These are phyloP conservation scores for Acromyrmex charruanus DNA, from an alignment of 1,140 invertebrate genomes.

Conservation along the genomic window DNA sequence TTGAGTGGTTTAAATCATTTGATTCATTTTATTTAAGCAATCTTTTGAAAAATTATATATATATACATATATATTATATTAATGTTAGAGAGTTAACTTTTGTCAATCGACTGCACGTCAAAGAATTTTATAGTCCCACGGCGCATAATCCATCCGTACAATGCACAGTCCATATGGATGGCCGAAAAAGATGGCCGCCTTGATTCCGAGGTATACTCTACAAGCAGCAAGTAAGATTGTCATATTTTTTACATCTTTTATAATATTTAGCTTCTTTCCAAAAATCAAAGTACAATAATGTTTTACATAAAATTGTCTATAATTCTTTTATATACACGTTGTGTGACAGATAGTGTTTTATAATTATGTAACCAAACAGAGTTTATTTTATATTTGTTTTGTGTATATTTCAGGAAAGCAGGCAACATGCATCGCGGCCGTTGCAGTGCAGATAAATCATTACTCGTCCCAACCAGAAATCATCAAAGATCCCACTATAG, in stretches of 20 bases:
- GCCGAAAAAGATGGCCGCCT: slow-evolving; percentile 73
- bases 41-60: background rate
- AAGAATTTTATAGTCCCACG: background rate
- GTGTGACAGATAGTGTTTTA: background rate
- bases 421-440: slow-evolving; percentile 60
- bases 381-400: slow-evolving; percentile 50
- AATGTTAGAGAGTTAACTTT: background rate
- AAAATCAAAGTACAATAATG: background rate
- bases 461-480: slow-evolving; percentile 80
- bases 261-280: background rate
- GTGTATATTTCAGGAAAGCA: slow-evolving; percentile 74
- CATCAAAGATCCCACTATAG: slow-evolving; percentile 87
- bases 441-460: slow-evolving; percentile 76
- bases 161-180: slow-evolving; percentile 9
- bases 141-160: background rate
- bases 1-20: background rate
- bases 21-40: background rate
- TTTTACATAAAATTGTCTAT: background rate
- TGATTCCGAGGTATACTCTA: slow-evolving; percentile 64
- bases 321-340: background rate
- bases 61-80: background rate
- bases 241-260: background rate
- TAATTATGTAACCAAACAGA: slow-evolving; percentile 62
- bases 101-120: background rate
- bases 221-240: slow-evolving; percentile 70